Percentiles rank a stretch among this genome's conserved stretches.
Conservation (phyloP, 2,797 vertebrate genomes). For the Ficedula albicollis region DNA sequence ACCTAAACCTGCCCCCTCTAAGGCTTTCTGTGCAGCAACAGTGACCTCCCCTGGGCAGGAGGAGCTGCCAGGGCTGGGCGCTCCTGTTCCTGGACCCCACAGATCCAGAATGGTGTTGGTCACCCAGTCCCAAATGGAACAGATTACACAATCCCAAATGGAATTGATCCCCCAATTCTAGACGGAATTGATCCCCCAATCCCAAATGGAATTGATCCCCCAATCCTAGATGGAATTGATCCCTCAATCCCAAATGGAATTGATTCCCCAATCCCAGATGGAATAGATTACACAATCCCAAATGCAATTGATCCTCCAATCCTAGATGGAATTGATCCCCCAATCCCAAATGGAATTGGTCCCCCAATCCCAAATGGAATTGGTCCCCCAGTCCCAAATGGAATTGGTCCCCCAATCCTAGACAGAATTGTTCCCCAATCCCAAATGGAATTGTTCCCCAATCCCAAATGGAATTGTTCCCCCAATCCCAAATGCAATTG, state of each 20-base stretch:
- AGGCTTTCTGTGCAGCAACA: background rate
- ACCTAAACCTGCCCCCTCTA: background rate
- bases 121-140: background rate
- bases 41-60: slow-evolving; percentile 45
- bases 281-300: background rate
- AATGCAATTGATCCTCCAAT: too few species aligned
- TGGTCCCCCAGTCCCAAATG: fast-evolving
- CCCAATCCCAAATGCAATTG: fast-evolving
- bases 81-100: fast-evolving
- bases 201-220: too few species aligned
- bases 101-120: background rate
- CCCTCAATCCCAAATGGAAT: too few species aligned
- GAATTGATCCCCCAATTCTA: background rate
- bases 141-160: fast-evolving
- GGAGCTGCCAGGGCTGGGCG: fast-evolving
- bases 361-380: too few species aligned
- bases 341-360: background rate
- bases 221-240: background rate
- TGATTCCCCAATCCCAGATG: fast-evolving
- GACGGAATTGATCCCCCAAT: background rate
- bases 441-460: too few species aligned
- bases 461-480: too few species aligned
- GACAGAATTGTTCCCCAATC: fast-evolving
- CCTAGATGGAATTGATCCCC: background rate
- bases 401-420: background rate